Evolutionary conservation across 2,888 invertebrate species (phyloP).

Genomic region (Lepidonotus clava): DNA sequence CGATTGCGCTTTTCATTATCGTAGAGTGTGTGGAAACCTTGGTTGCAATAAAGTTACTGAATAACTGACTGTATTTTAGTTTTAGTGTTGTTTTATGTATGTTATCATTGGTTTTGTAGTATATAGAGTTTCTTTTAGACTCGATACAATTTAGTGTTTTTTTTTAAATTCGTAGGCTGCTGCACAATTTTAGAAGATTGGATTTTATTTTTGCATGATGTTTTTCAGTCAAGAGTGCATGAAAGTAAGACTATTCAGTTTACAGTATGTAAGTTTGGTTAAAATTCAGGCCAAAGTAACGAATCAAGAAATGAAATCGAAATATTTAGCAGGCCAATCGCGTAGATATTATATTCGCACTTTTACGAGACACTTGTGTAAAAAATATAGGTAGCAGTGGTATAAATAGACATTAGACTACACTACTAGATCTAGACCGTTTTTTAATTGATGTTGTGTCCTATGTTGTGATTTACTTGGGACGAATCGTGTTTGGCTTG

Average conservation of each 20-base stretch:
- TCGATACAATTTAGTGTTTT: too few relatives aligned
- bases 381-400: too few relatives aligned
- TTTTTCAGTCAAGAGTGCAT: slow-evolving; percentile 4
- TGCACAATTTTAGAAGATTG: neutral
- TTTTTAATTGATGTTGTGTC: slow-evolving; percentile 4
- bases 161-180: too few relatives aligned
- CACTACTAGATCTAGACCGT: too few relatives aligned
- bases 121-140: too few relatives aligned
- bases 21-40: slow-evolving; percentile 52
- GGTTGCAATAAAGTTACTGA: slow-evolving; percentile 48
- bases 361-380: too few relatives aligned
- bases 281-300: neutral
- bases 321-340: too few relatives aligned
- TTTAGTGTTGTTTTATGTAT: slow-evolving; percentile 48
- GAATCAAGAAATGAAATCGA: too few relatives aligned
- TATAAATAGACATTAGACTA: too few relatives aligned
- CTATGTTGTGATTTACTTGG: neutral
- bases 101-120: too few relatives aligned
- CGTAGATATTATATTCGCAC: too few relatives aligned
- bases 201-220: slow-evolving; percentile 4
- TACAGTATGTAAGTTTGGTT: neutral
- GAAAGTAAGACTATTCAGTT: neutral
- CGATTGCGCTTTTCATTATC: neutral
- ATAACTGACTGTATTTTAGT: slow-evolving; percentile 46
- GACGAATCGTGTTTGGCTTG: slow-evolving; percentile 15